Conservation (phyloP, 1,140 invertebrate species). For the silkworm (Bombyx mori) region ASM3026992v2 NC_085111.1:4774001-4774500, state of each 20-base stretch:
- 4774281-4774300: conserved; percentile 59
- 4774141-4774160: background rate
- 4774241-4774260: conserved; percentile 41
- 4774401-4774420: no score
- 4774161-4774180: background rate
- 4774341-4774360: conserved; percentile 55
- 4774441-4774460: no score
- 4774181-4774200: conserved; percentile 4
- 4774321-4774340: conserved; percentile 59
- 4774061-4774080: no score
- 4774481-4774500: background rate
- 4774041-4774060: no score
- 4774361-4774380: conserved; percentile 57
- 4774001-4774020: no score
- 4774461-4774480: background rate
- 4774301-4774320: conserved; percentile 37
- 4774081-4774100: no score
- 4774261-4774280: conserved; percentile 66
- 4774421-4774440: no score
- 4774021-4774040: no score
- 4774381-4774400: no score
- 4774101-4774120: no score
- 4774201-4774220: conserved; percentile 32
- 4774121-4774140: background rate
- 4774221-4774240: conserved; percentile 36